Evolutionary conservation across 2,113 vertebrate genomes (phyloP).

Genomic region (Hippoglossus stenolepis): DNA sequence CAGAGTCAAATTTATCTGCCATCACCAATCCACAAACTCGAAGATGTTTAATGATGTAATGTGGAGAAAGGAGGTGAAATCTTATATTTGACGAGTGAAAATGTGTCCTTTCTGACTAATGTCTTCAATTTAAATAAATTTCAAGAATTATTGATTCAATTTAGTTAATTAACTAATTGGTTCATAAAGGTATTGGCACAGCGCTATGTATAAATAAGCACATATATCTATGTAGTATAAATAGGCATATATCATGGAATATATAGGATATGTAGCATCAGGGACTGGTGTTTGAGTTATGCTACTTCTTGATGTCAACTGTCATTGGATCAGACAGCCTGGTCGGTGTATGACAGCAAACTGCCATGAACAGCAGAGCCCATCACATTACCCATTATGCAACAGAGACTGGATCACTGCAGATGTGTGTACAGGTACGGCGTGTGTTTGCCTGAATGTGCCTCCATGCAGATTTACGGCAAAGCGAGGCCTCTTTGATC

Average conservation of each 20-base stretch:
- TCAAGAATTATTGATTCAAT: background rate
- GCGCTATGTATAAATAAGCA: background rate
- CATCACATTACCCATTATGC: background rate
- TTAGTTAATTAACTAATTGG: background rate
- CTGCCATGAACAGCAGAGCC: background rate
- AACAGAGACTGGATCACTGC: background rate
- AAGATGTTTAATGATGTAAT: too few relatives aligned
- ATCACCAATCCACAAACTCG: background rate
- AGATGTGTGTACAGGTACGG: constrained; percentile 7
- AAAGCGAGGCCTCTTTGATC: constrained; percentile 51
- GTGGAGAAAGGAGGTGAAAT: too few relatives aligned
- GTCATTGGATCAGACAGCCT: background rate
- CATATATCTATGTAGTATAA: background rate
- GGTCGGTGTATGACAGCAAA: background rate
- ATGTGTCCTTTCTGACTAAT: background rate
- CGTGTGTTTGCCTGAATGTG: constrained; percentile 9
- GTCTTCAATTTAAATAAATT: background rate
- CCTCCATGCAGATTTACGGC: constrained; percentile 39
- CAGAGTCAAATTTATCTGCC: background rate
- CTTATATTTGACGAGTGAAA: too few relatives aligned
- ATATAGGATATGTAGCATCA: background rate
- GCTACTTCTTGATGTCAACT: background rate
- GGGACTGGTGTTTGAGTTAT: background rate
- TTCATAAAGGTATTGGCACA: too few relatives aligned
- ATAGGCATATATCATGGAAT: background rate